These are phyloP conservation scores for Pedicia rivosa DNA, from an alignment of 2,888 invertebrate genomes.

Conservation along the genomic window DNA sequence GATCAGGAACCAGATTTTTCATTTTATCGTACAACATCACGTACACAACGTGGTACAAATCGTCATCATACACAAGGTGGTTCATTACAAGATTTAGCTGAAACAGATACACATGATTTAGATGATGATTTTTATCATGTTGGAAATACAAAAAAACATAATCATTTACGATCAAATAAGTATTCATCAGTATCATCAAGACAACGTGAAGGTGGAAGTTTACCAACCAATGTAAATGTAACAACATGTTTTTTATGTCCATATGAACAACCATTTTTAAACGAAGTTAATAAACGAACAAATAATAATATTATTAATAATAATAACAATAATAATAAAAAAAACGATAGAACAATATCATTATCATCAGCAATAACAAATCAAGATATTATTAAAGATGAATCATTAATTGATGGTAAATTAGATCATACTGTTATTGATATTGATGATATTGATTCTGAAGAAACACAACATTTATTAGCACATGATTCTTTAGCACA, in stretches of 20 bases:
- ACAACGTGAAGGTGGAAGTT: conserved; percentile 48
- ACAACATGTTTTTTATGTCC: conserved; percentile 18
- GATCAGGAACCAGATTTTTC: conserved; percentile 32
- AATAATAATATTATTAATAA: conserved; percentile 1
- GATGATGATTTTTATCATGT: conserved; percentile 1
- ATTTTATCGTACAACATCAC: conserved; percentile 24
- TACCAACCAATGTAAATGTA: conserved; percentile 40
- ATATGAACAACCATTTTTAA: conserved; percentile 17
- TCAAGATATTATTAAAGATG: conserved; percentile 1
- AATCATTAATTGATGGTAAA: conserved; percentile 18
- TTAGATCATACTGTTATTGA: conserved; percentile 32
- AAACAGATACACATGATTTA: conserved; percentile 21
- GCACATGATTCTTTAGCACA: conserved; percentile 11
- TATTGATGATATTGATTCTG: conserved; percentile 27
- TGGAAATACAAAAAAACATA: neutral
- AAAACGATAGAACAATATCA: neutral
- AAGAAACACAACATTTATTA: conserved; percentile 11
- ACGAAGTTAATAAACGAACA: conserved; percentile 12
- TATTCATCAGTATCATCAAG: conserved; percentile 29
- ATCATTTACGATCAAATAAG: conserved; percentile 25
- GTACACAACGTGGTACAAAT: conserved; percentile 29
- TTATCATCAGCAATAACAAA: too few species aligned
- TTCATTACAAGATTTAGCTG: conserved; percentile 43
- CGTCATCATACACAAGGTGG: conserved; percentile 37
- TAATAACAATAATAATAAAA: neutral